phyloP scores from a whole-genome alignment of 1,140 invertebrate species.

The Araneus ventricosus region DNA sequence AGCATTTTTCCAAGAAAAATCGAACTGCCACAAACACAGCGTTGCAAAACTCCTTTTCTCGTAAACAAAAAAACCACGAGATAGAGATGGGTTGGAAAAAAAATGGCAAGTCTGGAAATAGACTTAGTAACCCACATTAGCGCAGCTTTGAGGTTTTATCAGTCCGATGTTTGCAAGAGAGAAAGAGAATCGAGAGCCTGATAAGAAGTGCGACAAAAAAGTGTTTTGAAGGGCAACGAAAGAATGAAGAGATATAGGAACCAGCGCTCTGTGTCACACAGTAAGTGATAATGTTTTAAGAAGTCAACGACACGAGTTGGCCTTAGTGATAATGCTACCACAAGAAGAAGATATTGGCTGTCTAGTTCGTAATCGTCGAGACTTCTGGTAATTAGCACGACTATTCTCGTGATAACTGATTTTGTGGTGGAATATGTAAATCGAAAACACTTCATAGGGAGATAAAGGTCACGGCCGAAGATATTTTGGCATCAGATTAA shows the following conservation, averaged over 20 bases:
- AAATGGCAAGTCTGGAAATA: neutral
- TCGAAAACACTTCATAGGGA: conserved; percentile 25
- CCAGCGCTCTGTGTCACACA: neutral
- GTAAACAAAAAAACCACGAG: neutral
- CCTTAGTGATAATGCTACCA: conserved; percentile 35
- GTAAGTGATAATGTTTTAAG: conserved; percentile 35
- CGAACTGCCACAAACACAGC: neutral
- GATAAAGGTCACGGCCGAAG: conserved; percentile 2
- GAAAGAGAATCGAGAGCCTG: neutral
- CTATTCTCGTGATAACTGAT: neutral
- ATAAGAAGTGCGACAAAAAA: conserved; percentile 45
- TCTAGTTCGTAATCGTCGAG: conserved; percentile 57
- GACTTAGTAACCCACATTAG: conserved; percentile 70
- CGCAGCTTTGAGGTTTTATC: conserved; percentile 33
- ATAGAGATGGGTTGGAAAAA: neutral
- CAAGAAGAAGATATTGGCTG: conserved; percentile 33
- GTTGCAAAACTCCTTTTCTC: neutral
- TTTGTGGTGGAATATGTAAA: conserved; percentile 19
- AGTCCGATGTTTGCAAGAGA: conserved; percentile 29
- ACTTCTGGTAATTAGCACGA: conserved; percentile 38
- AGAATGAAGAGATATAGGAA: conserved; percentile 43
- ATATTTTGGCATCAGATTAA: neutral
- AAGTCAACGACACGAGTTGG: conserved; percentile 59
- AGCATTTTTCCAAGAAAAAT: neutral
- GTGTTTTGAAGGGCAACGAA: conserved; percentile 66